phyloP scores from a whole-genome alignment of 2,888 invertebrate species.

The Chironomus tentans region DNA sequence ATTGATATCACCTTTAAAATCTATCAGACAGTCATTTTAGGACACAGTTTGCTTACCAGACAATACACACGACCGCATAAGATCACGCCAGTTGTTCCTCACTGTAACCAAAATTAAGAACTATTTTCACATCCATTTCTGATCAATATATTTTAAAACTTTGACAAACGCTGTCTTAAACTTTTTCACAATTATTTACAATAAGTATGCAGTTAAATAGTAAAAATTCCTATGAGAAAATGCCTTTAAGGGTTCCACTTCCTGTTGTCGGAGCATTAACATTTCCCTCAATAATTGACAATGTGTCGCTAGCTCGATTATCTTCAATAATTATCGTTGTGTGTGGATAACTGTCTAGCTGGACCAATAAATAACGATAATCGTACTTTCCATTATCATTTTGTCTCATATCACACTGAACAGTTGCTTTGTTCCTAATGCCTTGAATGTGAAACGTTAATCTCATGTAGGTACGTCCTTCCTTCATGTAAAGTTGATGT shows the following conservation, averaged over 20 bases:
- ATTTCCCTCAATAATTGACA: conserved; percentile 18
- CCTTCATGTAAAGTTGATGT: conserved; percentile 59
- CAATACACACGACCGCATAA: too few species aligned
- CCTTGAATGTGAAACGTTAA: conserved; percentile 91
- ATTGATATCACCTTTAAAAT: too few species aligned
- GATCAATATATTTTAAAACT: too few species aligned
- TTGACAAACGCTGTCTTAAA: too few species aligned
- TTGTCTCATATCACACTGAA: conserved; percentile 76
- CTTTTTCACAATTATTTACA: too few species aligned
- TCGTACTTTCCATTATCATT: conserved; percentile 64
- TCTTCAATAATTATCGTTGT: conserved; percentile 72
- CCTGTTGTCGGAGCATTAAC: not conserved
- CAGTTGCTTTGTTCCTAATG: conserved; percentile 67
- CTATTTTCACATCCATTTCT: too few species aligned
- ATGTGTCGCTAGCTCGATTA: conserved; percentile 48
- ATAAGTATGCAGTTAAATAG: too few species aligned
- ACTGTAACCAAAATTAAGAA: too few species aligned
- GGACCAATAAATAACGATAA: conserved; percentile 75
- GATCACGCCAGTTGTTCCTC: too few species aligned
- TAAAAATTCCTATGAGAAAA: not conserved
- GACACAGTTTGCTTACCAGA: too few species aligned
- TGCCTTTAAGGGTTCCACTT: not conserved
- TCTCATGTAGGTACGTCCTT: conserved; percentile 69
- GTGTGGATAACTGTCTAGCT: conserved; percentile 67
- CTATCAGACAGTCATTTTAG: too few species aligned